Evolutionary conservation across 2,797 vertebrate species (phyloP), one percentile per base, ranked within the genome.

Genomic region (Falco berigora): DNA sequence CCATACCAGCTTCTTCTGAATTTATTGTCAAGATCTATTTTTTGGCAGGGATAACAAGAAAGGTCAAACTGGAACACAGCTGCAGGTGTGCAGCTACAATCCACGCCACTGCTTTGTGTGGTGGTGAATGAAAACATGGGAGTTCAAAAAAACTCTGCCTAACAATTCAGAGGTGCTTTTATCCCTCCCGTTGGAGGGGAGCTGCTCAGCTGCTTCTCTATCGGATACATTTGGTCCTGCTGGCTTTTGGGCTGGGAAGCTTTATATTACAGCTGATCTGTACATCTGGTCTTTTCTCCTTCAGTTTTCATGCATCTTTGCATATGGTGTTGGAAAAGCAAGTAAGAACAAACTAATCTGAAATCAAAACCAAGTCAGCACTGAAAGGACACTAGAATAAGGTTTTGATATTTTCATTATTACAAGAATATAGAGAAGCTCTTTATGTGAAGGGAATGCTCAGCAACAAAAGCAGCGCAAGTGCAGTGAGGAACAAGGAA

Each of bases 51-150:
- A 75, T 88, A 92, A 92, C 14, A 49, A 96, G 78, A 78, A 90
- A 95, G 94, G 90, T 84, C 36, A 58, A 88, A 86, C 68, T 81
- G 52, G 94, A 95, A 69, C 68, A 67, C 30, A 97, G 71, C 46
- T 96, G 93, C 93, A 97, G 94, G 94, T 97, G 92, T 89, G 75
- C 72, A 46, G 38, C 86, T 68, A 49, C 69, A 94, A 90, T 61
- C 49, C 53, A 78, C 52, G 63, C 34, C 4, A 0, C 68, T 55
- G 76, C 86, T 96, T 90, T 92, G 69, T 90, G 82, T 24, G 24
- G 75, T 86, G 92, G 89, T 78, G 79, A 96, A 96, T 79, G 78
- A 66, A 91, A 97, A 75, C 27, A 18, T 4, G 11, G 47, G 10
- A 4, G 3, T 20, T 67, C 44, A 81, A 96, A 73, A 73, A 66